These are phyloP conservation scores for Tridacna gigas DNA, from an alignment of 2,888 invertebrate genomes.

Conservation along the genomic window DNA sequence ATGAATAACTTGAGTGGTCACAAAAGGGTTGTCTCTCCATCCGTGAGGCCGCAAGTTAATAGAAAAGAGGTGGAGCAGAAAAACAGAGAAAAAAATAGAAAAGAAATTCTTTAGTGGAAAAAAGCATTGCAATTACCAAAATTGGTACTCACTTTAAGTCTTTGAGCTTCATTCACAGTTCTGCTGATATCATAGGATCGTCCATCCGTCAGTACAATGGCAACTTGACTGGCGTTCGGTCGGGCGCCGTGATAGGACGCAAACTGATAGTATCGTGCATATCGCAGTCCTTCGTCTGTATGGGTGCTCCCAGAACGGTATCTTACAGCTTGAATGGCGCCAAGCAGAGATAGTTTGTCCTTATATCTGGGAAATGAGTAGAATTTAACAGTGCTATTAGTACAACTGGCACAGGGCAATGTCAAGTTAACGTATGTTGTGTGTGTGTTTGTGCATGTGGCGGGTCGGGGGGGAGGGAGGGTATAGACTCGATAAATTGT, in stretches of 20 bases:
- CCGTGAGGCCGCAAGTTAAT: too few relatives aligned
- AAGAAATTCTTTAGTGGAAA: too few relatives aligned
- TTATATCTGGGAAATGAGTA: slow-evolving; percentile 33
- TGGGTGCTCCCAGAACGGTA: slow-evolving; percentile 61
- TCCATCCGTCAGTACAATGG: slow-evolving; percentile 71
- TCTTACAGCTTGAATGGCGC: slow-evolving; percentile 48
- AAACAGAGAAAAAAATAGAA: too few relatives aligned
- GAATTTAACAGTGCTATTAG: neutral
- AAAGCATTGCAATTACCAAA: too few relatives aligned
- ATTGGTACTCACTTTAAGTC: slow-evolving; percentile 43
- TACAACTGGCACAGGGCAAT: too few relatives aligned
- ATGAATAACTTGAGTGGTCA: too few relatives aligned
- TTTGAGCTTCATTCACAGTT: slow-evolving; percentile 62
- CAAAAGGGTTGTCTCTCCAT: too few relatives aligned
- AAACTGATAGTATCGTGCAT: slow-evolving; percentile 63
- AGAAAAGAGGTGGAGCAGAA: too few relatives aligned
- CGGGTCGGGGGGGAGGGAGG: too few relatives aligned
- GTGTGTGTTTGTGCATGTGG: too few relatives aligned
- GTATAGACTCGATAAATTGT: too few relatives aligned
- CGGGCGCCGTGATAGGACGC: slow-evolving; percentile 59
- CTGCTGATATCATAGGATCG: slow-evolving; percentile 54
- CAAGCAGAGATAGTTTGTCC: slow-evolving; percentile 60
- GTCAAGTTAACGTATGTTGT: too few relatives aligned
- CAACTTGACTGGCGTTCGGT: slow-evolving; percentile 60
- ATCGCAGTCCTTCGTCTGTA: slow-evolving; percentile 61